These are phyloP conservation scores for Gambelia wislizenii DNA, from an alignment of 2,797 vertebrate species.

Conservation along the genomic window DNA sequence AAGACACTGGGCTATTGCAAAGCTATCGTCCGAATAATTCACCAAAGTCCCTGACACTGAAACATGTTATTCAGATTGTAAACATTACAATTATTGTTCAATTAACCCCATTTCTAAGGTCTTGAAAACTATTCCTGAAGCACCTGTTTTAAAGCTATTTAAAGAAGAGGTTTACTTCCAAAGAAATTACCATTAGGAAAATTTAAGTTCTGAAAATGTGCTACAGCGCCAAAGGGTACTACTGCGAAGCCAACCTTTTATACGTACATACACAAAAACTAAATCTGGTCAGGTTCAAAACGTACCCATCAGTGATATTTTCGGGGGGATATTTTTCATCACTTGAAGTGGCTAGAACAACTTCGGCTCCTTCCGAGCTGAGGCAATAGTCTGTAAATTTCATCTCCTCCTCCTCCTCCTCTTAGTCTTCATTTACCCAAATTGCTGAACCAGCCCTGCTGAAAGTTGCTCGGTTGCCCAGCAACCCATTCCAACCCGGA, in stretches of 20 bases:
- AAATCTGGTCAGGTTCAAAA: neutral
- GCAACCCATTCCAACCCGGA: neutral
- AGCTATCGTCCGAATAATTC: neutral
- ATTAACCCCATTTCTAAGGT: neutral
- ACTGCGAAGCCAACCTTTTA: too few relatives aligned
- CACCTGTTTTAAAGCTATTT: neutral
- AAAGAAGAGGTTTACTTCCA: neutral
- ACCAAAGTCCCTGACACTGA: neutral
- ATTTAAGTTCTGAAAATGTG: neutral
- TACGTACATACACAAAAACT: too few relatives aligned
- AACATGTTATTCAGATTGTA: neutral
- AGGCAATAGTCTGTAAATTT: slow-evolving; percentile 75
- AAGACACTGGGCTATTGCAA: neutral
- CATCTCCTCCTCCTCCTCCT: slow-evolving; percentile 31
- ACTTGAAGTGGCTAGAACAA: slow-evolving; percentile 87
- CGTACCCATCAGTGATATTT: slow-evolving; percentile 91
- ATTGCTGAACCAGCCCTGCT: too few relatives aligned
- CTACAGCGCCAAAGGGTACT: too few relatives aligned
- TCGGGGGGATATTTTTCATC: slow-evolving; percentile 90
- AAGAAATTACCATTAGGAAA: neutral
- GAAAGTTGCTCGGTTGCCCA: slow-evolving; percentile 11
- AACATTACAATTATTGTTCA: neutral
- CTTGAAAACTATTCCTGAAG: neutral
- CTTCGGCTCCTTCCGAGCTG: slow-evolving; percentile 80
- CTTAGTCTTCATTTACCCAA: neutral